Conservation (phyloP, 2,888 invertebrate genomes). For the Ormyrus nitidulus region DNA sequence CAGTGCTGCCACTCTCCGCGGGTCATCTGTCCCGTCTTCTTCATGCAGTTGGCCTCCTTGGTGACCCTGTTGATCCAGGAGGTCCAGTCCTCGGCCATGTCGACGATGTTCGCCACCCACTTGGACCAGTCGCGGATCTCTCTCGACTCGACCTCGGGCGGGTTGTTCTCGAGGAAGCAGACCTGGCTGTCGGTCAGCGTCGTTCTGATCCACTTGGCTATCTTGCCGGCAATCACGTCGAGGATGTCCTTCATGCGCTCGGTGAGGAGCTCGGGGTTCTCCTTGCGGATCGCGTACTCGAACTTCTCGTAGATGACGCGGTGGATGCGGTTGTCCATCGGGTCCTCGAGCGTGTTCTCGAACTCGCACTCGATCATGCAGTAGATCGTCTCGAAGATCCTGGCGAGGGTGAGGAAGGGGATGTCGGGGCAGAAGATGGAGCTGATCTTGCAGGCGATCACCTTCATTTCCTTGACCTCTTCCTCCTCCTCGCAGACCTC, state of each 20-base stretch:
- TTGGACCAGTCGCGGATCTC: conserved; percentile 64
- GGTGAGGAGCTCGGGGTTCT: conserved; percentile 60
- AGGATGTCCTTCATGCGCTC: conserved; percentile 60
- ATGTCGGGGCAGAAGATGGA: too few relatives aligned
- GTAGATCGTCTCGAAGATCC: conserved; percentile 64
- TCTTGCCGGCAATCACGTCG: conserved; percentile 65
- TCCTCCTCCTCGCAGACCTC: conserved; percentile 54
- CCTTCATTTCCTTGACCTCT: too few relatives aligned
- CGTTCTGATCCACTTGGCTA: conserved; percentile 64
- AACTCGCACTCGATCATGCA: conserved; percentile 61
- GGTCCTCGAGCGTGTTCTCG: conserved; percentile 58
- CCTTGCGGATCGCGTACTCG: conserved; percentile 58
- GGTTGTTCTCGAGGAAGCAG: conserved; percentile 59
- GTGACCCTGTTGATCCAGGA: conserved; percentile 64
- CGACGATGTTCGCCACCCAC: conserved; percentile 62
- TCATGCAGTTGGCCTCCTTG: conserved; percentile 60
- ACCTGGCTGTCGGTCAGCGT: conserved; percentile 62
- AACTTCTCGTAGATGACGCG: conserved; percentile 67
- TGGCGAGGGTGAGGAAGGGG: conserved; percentile 66
- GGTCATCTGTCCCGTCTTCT: conserved; percentile 54
- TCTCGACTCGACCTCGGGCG: conserved; percentile 63
- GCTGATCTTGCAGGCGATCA: too few relatives aligned
- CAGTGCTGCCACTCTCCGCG: conserved; percentile 63
- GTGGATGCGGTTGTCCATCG: conserved; percentile 65
- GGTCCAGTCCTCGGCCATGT: conserved; percentile 64